Evolutionary conservation across 2,797 vertebrate species (phyloP).

Genomic region (Gobio occitaniae): DNA sequence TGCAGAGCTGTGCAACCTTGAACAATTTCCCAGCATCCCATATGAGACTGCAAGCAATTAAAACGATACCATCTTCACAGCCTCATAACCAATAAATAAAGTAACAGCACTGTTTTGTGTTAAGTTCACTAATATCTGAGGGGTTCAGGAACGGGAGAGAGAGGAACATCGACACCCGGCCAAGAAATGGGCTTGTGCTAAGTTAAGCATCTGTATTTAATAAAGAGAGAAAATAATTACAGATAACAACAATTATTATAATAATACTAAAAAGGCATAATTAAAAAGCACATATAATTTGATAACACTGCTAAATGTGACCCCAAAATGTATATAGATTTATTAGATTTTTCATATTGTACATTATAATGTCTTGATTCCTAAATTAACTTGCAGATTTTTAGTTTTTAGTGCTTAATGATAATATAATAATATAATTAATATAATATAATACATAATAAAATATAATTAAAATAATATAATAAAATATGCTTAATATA

Average conservation of each 20-base stretch:
- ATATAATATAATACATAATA: not conserved
- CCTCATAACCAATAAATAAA: conserved; percentile 84
- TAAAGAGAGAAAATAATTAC: not conserved
- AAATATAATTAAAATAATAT: no score
- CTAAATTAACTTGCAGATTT: not conserved
- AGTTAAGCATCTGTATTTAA: not conserved
- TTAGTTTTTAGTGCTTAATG: no score
- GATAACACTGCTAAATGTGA: not conserved
- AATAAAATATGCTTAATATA: not conserved
- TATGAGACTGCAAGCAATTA: conserved; percentile 84
- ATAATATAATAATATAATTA: not conserved
- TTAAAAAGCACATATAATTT: not conserved
- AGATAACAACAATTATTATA: not conserved
- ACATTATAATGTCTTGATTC: not conserved
- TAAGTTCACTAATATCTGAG: conserved; percentile 79
- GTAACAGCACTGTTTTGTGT: conserved; percentile 84
- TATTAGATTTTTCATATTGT: not conserved
- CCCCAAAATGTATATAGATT: not conserved
- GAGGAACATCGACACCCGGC: conserved; percentile 39
- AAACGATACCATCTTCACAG: conserved; percentile 86
- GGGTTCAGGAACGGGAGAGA: conserved; percentile 58
- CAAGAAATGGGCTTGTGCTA: not conserved
- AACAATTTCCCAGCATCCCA: conserved; percentile 83
- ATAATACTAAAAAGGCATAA: not conserved
- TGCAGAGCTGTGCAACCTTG: conserved; percentile 86